A percentile compares a stretch with the other conserved stretches of the same genome.
phyloP scores from a whole-genome alignment of 2,888 invertebrate genomes.

The Ectemnius lituratus region DNA sequence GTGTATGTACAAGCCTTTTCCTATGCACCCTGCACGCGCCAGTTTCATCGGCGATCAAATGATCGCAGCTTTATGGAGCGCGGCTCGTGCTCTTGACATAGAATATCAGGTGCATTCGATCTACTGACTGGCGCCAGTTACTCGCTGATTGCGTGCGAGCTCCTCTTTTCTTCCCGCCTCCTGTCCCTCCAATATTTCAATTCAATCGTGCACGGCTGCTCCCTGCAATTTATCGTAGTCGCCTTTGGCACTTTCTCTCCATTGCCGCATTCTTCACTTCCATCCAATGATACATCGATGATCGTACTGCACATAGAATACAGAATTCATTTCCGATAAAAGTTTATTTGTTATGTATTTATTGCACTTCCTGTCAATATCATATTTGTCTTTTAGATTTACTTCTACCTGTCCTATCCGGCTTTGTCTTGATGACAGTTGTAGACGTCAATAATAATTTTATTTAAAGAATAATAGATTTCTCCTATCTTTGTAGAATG shows the following conservation, averaged over 20 bases:
- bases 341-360: no score
- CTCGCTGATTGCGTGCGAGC: background rate
- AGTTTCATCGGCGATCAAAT: conserved; percentile 1
- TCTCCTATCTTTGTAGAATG: no score
- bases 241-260: background rate
- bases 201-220: no score
- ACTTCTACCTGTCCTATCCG: no score
- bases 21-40: background rate
- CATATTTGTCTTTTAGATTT: no score
- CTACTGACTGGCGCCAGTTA: conserved; percentile 1
- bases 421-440: no score
- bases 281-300: background rate
- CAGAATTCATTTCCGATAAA: no score
- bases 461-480: no score
- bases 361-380: no score
- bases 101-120: conserved; percentile 13
- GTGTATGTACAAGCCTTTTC: background rate
- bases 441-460: no score
- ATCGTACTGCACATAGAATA: background rate
- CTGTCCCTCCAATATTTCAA: background rate
- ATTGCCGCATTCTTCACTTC: background rate
- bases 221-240: no score
- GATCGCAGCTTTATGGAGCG: background rate
- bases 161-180: background rate
- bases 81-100: conserved; percentile 1